These are phyloP conservation scores for Eonycteris spelaea DNA, from an alignment of 2,113 vertebrate genomes.

Conservation along the genomic window DNA sequence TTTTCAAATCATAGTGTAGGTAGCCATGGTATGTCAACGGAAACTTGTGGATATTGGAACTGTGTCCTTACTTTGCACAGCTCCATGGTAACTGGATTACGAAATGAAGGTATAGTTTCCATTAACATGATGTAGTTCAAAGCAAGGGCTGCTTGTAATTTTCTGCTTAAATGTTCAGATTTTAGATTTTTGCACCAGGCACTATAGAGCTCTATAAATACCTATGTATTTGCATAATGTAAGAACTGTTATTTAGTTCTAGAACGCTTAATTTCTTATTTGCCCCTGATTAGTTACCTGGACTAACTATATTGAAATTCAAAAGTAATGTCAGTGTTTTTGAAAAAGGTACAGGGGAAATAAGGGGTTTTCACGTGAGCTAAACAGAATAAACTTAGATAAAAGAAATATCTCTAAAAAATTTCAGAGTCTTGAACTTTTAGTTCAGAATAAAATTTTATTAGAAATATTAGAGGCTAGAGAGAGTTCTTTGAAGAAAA, in stretches of 20 bases:
- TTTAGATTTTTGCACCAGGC: not conserved
- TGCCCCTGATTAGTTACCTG: not conserved
- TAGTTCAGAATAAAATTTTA: slow-evolving; percentile 37
- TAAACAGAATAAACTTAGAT: slow-evolving; percentile 12
- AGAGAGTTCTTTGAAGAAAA: not conserved
- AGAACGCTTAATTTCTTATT: slow-evolving; percentile 32
- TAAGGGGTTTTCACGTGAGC: not conserved
- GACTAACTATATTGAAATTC: not conserved
- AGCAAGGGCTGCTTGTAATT: not conserved
- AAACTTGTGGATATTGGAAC: not conserved
- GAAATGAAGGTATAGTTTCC: not conserved
- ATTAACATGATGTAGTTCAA: not conserved
- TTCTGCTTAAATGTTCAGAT: slow-evolving; percentile 21
- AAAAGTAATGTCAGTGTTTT: not conserved
- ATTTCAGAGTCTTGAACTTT: not conserved
- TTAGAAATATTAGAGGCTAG: not conserved
- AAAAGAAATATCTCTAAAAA: slow-evolving; percentile 33
- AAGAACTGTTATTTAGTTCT: slow-evolving; percentile 29
- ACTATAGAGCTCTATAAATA: not conserved
- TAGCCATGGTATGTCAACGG: not conserved
- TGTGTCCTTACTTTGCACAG: not conserved
- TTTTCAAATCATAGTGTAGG: not conserved
- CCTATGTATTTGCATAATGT: not conserved
- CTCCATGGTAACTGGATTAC: not conserved
- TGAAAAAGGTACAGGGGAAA: not conserved